Evolutionary conservation across 2,888 invertebrate species (phyloP), one percentile per base, ranked within the genome.

Genomic region (Julus scanicus): DNA sequence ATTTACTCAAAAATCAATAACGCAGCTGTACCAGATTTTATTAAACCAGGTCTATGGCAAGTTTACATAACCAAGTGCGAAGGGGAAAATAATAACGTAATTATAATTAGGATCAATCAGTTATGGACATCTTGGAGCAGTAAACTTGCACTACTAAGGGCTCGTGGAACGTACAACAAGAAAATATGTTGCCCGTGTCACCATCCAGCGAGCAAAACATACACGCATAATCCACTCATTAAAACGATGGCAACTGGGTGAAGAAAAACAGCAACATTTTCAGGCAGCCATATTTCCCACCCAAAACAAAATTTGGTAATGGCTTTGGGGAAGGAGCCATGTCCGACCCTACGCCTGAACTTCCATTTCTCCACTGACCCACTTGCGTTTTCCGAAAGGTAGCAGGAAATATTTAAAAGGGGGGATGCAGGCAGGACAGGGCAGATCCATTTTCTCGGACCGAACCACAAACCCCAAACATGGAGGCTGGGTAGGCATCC

Each of bases 401-500:
- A 40, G 84, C 84, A 84, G 40, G 39, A 49, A 84, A 84, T 84
- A 40, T 84, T 84, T 84, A 11, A 40, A 86, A 49, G 48, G 86
- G 48, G 48, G 86, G 49, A 48, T 86, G 48, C 17, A 49, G 48
- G 44, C 49, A 84, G 84, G 40, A 84, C 86, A 44, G 88, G 88
- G 86, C 88, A 57, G 86, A 40, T 86, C 88, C 88, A 86, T 53
- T 71, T 86, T 86, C 71, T 40, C 86, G 88, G 88, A 88, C 88
- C 53, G 53, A 88, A 87, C 88, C 88, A 88, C 83, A 84, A 86
- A 49, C 39, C 53, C 85, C 84, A 39, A 84, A 86, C 29, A 88
- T 86, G 88, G 88, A 85, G 88, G 40, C 84, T 84, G 88, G 88
- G 88, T 88, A 88, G 88, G 44, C 84, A 84, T 84, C 84, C 84